Conservation (phyloP, 2,888 invertebrate genomes). For the Pammene aurita region DNA sequence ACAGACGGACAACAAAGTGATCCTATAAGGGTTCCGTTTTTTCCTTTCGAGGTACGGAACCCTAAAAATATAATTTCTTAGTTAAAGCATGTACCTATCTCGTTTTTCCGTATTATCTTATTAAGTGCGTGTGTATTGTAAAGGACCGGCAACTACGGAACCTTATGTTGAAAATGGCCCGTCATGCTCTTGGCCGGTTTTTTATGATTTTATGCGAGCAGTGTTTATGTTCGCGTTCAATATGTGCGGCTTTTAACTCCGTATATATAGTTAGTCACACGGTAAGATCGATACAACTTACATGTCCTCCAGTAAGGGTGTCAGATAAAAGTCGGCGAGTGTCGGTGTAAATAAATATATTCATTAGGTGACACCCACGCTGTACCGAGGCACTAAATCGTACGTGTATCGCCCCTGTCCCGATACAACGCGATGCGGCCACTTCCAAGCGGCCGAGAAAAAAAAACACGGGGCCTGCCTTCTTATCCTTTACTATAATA, state of each 20-base stretch:
- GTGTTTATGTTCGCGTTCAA: too few relatives aligned
- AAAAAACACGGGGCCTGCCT: conserved; percentile 50
- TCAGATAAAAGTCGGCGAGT: conserved; percentile 71
- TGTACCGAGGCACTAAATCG: conserved; percentile 80
- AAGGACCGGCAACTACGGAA: too few relatives aligned
- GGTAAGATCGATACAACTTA: conserved; percentile 52
- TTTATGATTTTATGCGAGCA: too few relatives aligned
- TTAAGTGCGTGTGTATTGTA: too few relatives aligned
- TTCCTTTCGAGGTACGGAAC: too few relatives aligned
- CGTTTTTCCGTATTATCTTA: too few relatives aligned
- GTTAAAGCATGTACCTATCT: too few relatives aligned
- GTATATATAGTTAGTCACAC: conserved; percentile 26
- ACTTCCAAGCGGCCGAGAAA: conserved; percentile 59
- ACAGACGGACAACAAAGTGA: too few relatives aligned
- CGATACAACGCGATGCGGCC: conserved; percentile 52
- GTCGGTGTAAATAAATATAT: conserved; percentile 79
- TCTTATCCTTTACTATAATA: conserved; percentile 33
- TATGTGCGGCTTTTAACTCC: not conserved
- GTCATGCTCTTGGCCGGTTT: too few relatives aligned
- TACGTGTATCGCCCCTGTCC: conserved; percentile 73
- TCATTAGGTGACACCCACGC: conserved; percentile 83
- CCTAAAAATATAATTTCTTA: too few relatives aligned
- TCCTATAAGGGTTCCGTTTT: too few relatives aligned
- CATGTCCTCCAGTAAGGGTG: conserved; percentile 59
- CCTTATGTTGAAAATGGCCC: too few relatives aligned